Evolutionary conservation across 2,888 invertebrate genomes (phyloP), one percentile per base, ranked within the genome.

Genomic region (Reticulitermes lucifugus): DNA sequence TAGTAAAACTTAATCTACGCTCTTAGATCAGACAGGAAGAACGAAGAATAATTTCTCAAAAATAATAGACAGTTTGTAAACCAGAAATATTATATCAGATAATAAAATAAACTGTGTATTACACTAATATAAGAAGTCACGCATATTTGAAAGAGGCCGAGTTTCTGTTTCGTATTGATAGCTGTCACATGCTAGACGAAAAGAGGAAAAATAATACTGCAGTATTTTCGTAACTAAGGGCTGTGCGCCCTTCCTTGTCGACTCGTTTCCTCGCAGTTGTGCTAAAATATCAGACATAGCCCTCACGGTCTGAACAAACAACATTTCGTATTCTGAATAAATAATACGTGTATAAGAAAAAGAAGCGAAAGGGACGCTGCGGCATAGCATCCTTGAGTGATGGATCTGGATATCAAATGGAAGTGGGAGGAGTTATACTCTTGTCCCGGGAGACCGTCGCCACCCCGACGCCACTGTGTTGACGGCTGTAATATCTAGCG

Each of bases 291-390:
- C 77, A 79, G 55, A 51, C 29, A 55, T 79, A 79, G 79, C 41
- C 46, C 80, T 80, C 35, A 60, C 80, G 55, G 35, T 60, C 35
- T 80, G 59, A 81, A 59, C 81, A 81, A 81, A 81, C 81, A 70
- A 43, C 80, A 81, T 81, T 81, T 81, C 65, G 81, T 81, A 81
- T 81, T 81, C 81, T 81, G 81, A 81, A 81, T 81, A 81, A 81
- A 81, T 81, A 81, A 81, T 46, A 43, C 29, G 22, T 25, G 35
- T 35, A 46, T n/a, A 81, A 80, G 21, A 60, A 80, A 60, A 80
- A 60, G 60, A 60, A 21, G n/a, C n/a, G 80, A n/a, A 46, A 21
- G 21, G 35, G 60, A 80, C 41, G 81, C 59, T 35, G 80, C 25
- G 81, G 81, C 43, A 25, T 70, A 55, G 81, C 81, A 81, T 81